Conservation (phyloP, 2,888 invertebrate genomes). For the Melanophora roralis region DNA sequence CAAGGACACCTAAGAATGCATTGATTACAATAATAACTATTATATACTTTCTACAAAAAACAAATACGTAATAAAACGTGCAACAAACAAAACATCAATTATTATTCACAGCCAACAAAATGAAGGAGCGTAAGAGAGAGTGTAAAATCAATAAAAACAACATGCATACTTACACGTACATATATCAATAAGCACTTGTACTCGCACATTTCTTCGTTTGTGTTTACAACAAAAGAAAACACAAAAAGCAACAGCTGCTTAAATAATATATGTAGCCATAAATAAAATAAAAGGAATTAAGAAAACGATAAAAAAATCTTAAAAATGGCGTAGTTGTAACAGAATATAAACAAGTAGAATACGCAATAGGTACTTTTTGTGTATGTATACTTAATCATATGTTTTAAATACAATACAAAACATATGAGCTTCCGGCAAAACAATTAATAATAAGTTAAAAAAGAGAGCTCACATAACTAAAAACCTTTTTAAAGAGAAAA, state of each 20-base stretch:
- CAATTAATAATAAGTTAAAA: background rate
- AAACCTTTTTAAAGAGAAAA: background rate
- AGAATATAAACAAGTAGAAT: constrained; percentile 15
- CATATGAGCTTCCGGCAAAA: constrained; percentile 49
- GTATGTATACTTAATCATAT: constrained; percentile 9
- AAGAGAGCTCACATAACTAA: background rate
- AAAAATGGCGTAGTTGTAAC: constrained; percentile 32
- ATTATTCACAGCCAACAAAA: constrained; percentile 47
- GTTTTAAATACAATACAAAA: background rate
- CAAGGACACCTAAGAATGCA: constrained; percentile 55
- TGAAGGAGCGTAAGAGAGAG: constrained; percentile 1
- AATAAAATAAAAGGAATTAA: constrained; percentile 14
- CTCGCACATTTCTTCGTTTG: no score
- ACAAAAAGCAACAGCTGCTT: constrained; percentile 55
- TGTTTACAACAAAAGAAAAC: background rate
- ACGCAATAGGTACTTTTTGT: no score
- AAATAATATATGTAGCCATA: constrained; percentile 3
- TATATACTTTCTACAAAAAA: constrained; percentile 5
- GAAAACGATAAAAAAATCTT: constrained; percentile 7
- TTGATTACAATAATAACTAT: constrained; percentile 6
- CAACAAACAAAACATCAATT: constrained; percentile 58
- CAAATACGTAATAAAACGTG: constrained; percentile 31
- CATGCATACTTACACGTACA: background rate
- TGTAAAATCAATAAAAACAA: constrained; percentile 48
- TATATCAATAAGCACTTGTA: background rate